These are phyloP conservation scores for Ceyx melanurus DNA, from an alignment of 2,113 vertebrate genomes.

Conservation along the genomic window DNA sequence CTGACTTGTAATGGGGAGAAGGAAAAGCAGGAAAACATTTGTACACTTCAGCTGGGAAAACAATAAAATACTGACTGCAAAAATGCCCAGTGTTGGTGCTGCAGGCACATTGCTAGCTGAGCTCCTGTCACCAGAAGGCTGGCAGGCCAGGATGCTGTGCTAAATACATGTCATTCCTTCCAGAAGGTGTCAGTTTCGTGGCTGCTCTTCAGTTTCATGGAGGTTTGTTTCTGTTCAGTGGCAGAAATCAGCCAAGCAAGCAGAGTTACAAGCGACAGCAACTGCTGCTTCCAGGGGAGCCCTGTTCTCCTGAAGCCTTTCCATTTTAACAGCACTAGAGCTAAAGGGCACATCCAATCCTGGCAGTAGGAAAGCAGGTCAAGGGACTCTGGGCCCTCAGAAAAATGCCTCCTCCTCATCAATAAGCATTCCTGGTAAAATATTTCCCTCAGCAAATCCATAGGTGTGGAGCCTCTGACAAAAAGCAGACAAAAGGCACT, in stretches of 20 bases:
- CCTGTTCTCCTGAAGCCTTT: neutral
- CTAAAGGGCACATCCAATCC: neutral
- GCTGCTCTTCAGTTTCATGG: neutral
- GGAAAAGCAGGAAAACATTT: neutral
- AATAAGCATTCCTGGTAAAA: neutral
- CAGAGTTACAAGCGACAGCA: rapidly evolving
- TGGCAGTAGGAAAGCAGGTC: neutral
- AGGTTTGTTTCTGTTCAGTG: neutral
- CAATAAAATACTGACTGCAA: neutral
- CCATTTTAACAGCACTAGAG: neutral
- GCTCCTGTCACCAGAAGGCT: neutral
- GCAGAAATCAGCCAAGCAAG: neutral
- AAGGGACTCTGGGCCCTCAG: neutral
- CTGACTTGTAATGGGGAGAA: neutral
- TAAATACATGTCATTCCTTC: neutral
- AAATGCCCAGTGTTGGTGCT: neutral
- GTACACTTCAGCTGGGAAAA: neutral
- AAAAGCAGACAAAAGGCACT: neutral
- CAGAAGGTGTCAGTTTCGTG: neutral
- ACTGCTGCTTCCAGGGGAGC: neutral
- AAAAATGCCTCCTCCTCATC: neutral
- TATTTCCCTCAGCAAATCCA: neutral
- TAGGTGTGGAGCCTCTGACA: neutral
- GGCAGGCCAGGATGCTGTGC: neutral
- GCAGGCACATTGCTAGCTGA: neutral